These are phyloP conservation scores for Erynnis tages DNA, from an alignment of 2,888 invertebrate species.

Conservation along the genomic window DNA sequence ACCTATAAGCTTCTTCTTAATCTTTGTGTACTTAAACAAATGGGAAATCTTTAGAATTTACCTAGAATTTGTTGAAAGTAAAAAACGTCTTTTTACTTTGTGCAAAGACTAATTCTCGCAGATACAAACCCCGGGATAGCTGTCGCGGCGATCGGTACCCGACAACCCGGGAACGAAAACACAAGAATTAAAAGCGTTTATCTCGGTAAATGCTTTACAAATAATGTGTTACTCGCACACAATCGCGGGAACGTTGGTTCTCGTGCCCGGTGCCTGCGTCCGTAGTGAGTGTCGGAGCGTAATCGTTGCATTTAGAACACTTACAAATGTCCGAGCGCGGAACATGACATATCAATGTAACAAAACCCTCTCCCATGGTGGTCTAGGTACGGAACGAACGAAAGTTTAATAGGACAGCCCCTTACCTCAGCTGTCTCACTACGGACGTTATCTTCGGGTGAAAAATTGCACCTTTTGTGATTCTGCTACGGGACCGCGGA, in stretches of 20 bases:
- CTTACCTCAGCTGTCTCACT: slow-evolving; percentile 62
- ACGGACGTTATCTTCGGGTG: slow-evolving; percentile 67
- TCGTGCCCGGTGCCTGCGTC: slow-evolving; percentile 4
- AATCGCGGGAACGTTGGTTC: slow-evolving; percentile 17
- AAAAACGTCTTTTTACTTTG: too few relatives aligned
- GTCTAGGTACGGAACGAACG: slow-evolving; percentile 57
- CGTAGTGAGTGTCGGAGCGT: slow-evolving; percentile 33
- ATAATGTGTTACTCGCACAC: slow-evolving; percentile 27
- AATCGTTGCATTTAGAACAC: slow-evolving; percentile 58
- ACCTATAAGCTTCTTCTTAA: too few relatives aligned
- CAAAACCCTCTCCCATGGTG: slow-evolving; percentile 64
- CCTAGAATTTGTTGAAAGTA: neutral
- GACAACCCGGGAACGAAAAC: slow-evolving; percentile 11
- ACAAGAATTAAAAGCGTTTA: slow-evolving; percentile 25
- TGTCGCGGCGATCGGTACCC: slow-evolving; percentile 7
- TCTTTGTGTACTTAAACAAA: neutral
- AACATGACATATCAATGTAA: slow-evolving; percentile 63
- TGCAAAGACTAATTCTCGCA: neutral
- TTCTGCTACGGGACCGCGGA: slow-evolving; percentile 38
- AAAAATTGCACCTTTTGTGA: slow-evolving; percentile 73
- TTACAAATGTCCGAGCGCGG: slow-evolving; percentile 61
- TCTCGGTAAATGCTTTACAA: slow-evolving; percentile 26
- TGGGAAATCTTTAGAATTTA: neutral
- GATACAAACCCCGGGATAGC: slow-evolving; percentile 7
- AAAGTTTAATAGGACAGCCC: slow-evolving; percentile 72